Evolutionary conservation across 2,888 invertebrate genomes (phyloP).

Genomic region (Melanotus villosus): DNA sequence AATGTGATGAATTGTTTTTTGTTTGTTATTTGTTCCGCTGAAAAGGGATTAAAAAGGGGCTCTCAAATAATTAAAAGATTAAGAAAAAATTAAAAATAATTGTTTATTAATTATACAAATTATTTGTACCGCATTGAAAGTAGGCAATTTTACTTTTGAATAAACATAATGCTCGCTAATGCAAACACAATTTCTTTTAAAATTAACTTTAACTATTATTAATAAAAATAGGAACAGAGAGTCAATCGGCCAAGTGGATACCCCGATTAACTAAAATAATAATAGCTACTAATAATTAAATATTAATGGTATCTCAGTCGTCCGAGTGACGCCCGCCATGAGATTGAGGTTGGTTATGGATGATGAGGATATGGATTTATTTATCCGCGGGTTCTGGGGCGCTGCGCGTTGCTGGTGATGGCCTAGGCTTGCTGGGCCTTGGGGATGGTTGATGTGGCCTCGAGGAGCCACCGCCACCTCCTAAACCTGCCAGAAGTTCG

Average conservation of each 20-base stretch:
- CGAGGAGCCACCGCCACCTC: conserved; percentile 71
- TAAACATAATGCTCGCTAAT: conserved; percentile 29
- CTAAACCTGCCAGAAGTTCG: conserved; percentile 88
- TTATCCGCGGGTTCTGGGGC: conserved; percentile 63
- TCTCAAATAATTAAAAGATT: conserved; percentile 48
- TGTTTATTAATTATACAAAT: conserved; percentile 48
- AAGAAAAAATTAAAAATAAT: conserved; percentile 38
- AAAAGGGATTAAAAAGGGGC: conserved; percentile 8
- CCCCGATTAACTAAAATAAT: conserved; percentile 55
- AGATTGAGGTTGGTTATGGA: conserved; percentile 33
- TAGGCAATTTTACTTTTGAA: conserved; percentile 50
- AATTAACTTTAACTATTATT: conserved; percentile 50
- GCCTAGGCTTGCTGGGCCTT: conserved; percentile 66
- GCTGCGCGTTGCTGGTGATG: conserved; percentile 65
- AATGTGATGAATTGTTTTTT: conserved; percentile 4
- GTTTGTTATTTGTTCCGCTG: neutral
- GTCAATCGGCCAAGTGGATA: conserved; percentile 56
- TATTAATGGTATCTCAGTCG: conserved; percentile 53
- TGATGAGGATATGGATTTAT: conserved; percentile 52
- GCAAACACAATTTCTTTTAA: conserved; percentile 30
- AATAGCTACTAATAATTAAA: conserved; percentile 52
- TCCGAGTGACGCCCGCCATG: conserved; percentile 51
- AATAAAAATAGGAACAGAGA: conserved; percentile 50
- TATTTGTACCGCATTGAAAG: conserved; percentile 58
- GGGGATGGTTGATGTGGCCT: conserved; percentile 67